Conservation (phyloP, 2,888 invertebrate genomes). For the Himalopsyche japonica region DNA sequence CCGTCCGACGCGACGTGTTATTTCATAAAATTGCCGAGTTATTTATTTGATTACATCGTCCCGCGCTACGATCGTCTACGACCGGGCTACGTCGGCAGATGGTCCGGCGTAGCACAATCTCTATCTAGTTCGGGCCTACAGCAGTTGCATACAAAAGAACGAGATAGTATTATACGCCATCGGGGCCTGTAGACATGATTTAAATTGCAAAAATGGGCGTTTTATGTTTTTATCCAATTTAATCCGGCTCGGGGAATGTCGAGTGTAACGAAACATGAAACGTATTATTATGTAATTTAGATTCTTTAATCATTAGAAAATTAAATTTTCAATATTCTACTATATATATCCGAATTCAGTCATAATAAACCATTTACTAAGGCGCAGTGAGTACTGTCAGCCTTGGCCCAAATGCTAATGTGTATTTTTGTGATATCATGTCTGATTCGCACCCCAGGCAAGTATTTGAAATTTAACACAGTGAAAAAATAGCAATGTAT, state of each 20-base stretch:
- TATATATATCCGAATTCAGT: too few relatives aligned
- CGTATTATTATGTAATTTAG: neutral
- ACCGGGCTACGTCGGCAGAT: conserved; percentile 18
- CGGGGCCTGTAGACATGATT: conserved; percentile 48
- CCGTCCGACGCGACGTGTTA: conserved; percentile 38
- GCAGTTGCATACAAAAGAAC: neutral
- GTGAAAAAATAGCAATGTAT: too few relatives aligned
- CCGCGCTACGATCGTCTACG: conserved; percentile 31
- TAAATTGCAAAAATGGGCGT: conserved; percentile 54
- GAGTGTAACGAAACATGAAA: neutral
- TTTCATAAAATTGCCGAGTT: conserved; percentile 41
- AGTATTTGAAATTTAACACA: too few relatives aligned
- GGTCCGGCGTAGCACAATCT: conserved; percentile 10
- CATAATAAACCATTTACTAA: too few relatives aligned
- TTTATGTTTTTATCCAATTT: conserved; percentile 53
- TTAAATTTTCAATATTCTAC: too few relatives aligned
- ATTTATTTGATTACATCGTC: conserved; percentile 41
- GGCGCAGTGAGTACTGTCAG: too few relatives aligned
- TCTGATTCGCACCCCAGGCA: too few relatives aligned
- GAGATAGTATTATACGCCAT: conserved; percentile 4
- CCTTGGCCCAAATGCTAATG: too few relatives aligned
- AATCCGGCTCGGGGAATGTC: conserved; percentile 20
- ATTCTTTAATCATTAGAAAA: neutral
- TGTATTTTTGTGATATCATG: too few relatives aligned
- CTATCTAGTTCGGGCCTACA: conserved; percentile 2